Evolutionary conservation across 2,888 invertebrate species (phyloP).

Genomic region (Leptinotarsa haldemani): DNA sequence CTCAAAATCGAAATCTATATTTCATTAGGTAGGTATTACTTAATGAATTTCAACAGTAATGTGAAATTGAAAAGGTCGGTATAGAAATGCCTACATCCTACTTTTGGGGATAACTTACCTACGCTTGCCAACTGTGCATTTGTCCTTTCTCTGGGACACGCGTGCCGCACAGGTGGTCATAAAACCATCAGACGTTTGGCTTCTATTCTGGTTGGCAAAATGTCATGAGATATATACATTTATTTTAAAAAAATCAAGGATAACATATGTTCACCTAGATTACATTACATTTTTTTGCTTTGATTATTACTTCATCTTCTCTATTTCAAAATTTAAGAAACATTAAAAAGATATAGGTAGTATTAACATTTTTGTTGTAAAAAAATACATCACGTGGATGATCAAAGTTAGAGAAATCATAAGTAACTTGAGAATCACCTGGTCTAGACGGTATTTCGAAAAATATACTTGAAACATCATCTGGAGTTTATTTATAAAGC

Average conservation of each 20-base stretch:
- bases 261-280: too few species aligned
- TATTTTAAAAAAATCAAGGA: background rate
- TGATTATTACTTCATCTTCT: too few species aligned
- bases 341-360: too few species aligned
- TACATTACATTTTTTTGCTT: too few species aligned
- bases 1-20: background rate
- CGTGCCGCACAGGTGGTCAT: conserved; percentile 2
- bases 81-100: background rate
- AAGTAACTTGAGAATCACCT: too few species aligned
- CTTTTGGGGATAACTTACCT: background rate
- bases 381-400: too few species aligned
- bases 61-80: background rate
- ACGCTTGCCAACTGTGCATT: conserved; percentile 3
- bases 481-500: too few species aligned
- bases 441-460: too few species aligned
- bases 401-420: too few species aligned
- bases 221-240: background rate
- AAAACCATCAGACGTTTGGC: background rate
- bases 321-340: too few species aligned
- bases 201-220: background rate
- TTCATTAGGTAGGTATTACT: background rate
- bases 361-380: too few species aligned
- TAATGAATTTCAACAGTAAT: background rate
- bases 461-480: too few species aligned
- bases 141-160: background rate